Conservation (phyloP, 2,797 vertebrate genomes). For the Manis crassicaudata region DNA sequence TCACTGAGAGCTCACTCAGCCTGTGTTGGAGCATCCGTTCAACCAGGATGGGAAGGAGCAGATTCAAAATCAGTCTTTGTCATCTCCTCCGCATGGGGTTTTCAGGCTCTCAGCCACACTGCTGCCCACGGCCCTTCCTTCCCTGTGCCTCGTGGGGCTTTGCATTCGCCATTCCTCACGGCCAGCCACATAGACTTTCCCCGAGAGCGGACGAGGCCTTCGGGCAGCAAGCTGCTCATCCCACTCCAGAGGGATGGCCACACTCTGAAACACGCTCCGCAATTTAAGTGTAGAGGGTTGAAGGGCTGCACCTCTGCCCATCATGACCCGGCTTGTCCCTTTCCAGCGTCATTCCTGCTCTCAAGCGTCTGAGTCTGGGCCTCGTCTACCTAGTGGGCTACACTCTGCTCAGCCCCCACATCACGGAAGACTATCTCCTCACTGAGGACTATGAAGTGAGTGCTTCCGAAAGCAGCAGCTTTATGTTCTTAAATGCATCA, state of each 20-base stretch:
- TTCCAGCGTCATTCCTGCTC: slow-evolving; percentile 91
- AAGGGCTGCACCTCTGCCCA: slow-evolving; percentile 18
- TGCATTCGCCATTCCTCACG: not conserved
- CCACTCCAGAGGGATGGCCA: not conserved
- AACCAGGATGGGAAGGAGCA: not conserved
- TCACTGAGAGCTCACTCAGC: not conserved
- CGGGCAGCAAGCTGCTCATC: not conserved
- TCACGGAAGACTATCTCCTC: slow-evolving; percentile 92
- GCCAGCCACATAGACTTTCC: not conserved
- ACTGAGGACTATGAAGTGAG: slow-evolving; percentile 94
- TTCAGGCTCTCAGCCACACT: not conserved
- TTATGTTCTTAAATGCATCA: not conserved
- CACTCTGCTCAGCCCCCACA: slow-evolving; percentile 89
- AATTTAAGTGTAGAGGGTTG: not conserved
- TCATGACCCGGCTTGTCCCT: slow-evolving; percentile 43
- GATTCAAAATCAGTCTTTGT: not conserved
- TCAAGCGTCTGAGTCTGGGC: slow-evolving; percentile 93
- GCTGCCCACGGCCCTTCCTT: no score
- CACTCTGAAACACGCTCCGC: not conserved
- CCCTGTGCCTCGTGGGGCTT: not conserved
- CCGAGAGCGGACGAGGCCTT: not conserved
- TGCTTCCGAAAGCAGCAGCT: not conserved
- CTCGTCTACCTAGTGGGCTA: slow-evolving; percentile 91
- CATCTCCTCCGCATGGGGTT: not conserved
- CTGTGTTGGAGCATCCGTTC: not conserved